phyloP scores from a whole-genome alignment of 2,797 vertebrate genomes.

The Macroramphosus scolopax region DNA sequence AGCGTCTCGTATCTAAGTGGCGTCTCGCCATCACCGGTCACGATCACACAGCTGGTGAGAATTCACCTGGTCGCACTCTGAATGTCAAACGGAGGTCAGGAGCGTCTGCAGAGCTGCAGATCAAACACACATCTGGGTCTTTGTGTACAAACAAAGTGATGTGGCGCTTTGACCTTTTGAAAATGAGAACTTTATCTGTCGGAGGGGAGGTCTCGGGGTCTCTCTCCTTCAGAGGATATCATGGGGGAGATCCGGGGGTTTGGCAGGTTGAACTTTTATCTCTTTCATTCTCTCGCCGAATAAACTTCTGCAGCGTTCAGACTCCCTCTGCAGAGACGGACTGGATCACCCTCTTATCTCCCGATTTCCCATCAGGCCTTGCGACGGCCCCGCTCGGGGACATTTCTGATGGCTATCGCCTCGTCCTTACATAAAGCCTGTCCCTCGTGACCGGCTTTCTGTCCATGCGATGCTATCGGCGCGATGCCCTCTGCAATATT shows the following conservation, averaged over 20 bases:
- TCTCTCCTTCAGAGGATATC: conserved; percentile 23
- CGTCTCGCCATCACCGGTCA: conserved; percentile 50
- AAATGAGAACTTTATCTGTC: no score
- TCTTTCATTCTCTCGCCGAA: conserved; percentile 34
- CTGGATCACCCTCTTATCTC: conserved; percentile 64
- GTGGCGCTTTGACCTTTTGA: conserved; percentile 11
- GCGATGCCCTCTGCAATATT: conserved; percentile 26
- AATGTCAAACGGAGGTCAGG: conserved; percentile 13
- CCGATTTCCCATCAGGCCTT: conserved; percentile 50
- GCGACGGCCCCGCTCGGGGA: conserved; percentile 43
- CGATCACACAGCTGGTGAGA: conserved; percentile 15
- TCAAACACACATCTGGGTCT: not conserved
- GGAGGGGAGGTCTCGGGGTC: no score
- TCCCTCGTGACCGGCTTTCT: conserved; percentile 43
- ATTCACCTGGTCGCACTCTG: conserved; percentile 9
- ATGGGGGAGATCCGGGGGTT: no score
- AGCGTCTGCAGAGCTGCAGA: not conserved
- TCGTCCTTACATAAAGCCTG: conserved; percentile 33
- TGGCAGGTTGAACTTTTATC: conserved; percentile 26
- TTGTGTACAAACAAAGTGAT: not conserved
- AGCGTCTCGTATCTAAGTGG: conserved; percentile 47
- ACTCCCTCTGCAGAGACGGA: conserved; percentile 34
- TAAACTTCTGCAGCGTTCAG: conserved; percentile 46
- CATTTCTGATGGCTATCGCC: conserved; percentile 54
- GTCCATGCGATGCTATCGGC: conserved; percentile 49